Evolutionary conservation across 2,888 invertebrate species (phyloP), one percentile per base, ranked within the genome.

Genomic region (Xanthorhoe spadicearia): DNA sequence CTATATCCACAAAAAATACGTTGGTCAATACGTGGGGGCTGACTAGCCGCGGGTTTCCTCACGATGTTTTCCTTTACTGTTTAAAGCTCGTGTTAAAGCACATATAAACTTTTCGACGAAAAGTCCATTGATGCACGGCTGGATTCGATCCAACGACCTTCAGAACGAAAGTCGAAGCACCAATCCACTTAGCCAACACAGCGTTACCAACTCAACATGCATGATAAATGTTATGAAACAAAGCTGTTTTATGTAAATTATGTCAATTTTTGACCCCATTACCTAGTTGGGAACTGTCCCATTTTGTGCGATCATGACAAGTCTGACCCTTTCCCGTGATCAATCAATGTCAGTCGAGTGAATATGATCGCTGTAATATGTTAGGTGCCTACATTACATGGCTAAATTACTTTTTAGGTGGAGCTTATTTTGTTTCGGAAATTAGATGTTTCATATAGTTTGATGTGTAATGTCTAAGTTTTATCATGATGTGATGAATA

Each of bases 261-360:
- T 35, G 54, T 18, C n/a, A 55, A 46, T 35, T 67, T 64, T 57
- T 38, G 60, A 65, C 49, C 61, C 68, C 67, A 59, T 68, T 63
- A 70, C 71, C 69, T 62, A 67, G 55, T 73, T 70, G 55, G 43
- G 15, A 59, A 68, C 19, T 55, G 69, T 57, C 65, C 65, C 69
- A 60, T 61, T 68, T 68, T 59, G 63, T 60, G 58, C 50, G 58
- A 64, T 68, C 66, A 72, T 66, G 68, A 68, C 68, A 71, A 68
- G 67, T 68, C 57, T 61, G 64, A 68, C 66, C 64, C 62, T 56
- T 58, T 63, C 52, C 61, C 48, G 69, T 63, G 69, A 74, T 74
- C 72, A 49, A 69, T 74, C 73, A 74, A 69, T 46, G 73, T 70
- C 73, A 70, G 54, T n/a, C 50, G 64, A 61, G 60, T 56, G 69